phyloP scores from a whole-genome alignment of 1,140 invertebrate genomes.

The Metopolophium dirhodum region DNA sequence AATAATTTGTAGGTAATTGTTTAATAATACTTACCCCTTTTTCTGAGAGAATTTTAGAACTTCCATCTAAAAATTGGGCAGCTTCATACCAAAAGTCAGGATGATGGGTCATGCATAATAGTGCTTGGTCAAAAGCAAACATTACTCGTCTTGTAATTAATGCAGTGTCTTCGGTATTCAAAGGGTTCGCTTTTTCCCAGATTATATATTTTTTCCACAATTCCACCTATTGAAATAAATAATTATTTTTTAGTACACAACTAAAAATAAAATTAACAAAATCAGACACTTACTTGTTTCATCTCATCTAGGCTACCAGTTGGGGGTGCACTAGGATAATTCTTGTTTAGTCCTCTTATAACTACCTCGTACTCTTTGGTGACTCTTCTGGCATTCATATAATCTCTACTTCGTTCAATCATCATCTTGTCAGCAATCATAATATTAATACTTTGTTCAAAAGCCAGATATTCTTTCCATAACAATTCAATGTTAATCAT shows the following conservation, averaged over 20 bases:
- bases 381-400: conserved; percentile 97
- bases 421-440: conserved; percentile 96
- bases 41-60: conserved; percentile 88
- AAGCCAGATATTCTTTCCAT: conserved; percentile 94
- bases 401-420: conserved; percentile 88
- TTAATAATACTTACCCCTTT: conserved; percentile 78
- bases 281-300: conserved; percentile 76
- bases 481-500: conserved; percentile 97
- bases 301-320: conserved; percentile 88
- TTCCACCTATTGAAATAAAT: conserved; percentile 75
- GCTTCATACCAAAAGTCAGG: conserved; percentile 99
- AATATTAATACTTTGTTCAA: conserved; percentile 94
- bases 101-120: conserved; percentile 95
- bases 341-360: conserved; percentile 92
- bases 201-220: conserved; percentile 99
- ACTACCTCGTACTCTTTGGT: conserved; percentile 95
- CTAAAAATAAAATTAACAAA: not conserved
- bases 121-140: conserved; percentile 98
- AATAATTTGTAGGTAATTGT: not conserved
- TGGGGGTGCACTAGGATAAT: conserved; percentile 92
- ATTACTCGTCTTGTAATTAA: conserved; percentile 92
- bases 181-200: conserved; percentile 96
- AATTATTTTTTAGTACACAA: not conserved
- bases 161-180: conserved; percentile 93
- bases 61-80: conserved; percentile 93